Evolutionary conservation across 2,888 invertebrate species (phyloP), one percentile per base, ranked within the genome.

Genomic region (Carabus problematicus): DNA sequence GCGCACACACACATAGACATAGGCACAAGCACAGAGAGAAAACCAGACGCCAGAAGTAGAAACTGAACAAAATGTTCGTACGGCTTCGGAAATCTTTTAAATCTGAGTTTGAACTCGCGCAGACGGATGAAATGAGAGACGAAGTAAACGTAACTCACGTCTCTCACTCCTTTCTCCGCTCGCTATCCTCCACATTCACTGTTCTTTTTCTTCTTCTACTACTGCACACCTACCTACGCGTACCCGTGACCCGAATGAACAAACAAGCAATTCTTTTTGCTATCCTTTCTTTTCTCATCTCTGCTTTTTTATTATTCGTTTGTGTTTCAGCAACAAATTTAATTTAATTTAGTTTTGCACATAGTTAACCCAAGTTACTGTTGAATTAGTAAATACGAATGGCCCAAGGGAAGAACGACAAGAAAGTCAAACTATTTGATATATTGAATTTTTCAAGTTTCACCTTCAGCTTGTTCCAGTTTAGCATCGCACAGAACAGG

Each of bases 11-110:
- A 29, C 29, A 29, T 2, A 3, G 29, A 6, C 3, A 29, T 29
- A 6, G 29, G 29, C 2, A 6, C 29, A 29, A n/a, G 29, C 29
- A 29, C 3, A 29, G 29, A 6, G 6, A 29, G 29, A 29, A 29
- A 29, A 29, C 29, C 29, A 29, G 52, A 14, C 45, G 47, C 52
- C 62, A 52, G 49, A 4, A 39, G 39, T 16, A 52, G 47, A 62
- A 62, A 49, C 62, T 52, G n/a, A 49, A 52, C n/a, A 16, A 16
- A 45, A 11, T 61, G 19, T 39, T 43, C 47, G 19, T 52, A 18
- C 18, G 47, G 45, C 47, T 14, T n/a, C 61, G 41, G 62, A 62
- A 62, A 62, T 62, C 62, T 62, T 62, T 62, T 62, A 62, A 62
- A 62, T 62, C 62, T 62, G 39, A 62, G 16, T 62, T 62, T 14